Evolutionary conservation across 1,140 invertebrate genomes (phyloP), one percentile per base, ranked within the genome.

Genomic region (Neodiprion fabricii): DNA sequence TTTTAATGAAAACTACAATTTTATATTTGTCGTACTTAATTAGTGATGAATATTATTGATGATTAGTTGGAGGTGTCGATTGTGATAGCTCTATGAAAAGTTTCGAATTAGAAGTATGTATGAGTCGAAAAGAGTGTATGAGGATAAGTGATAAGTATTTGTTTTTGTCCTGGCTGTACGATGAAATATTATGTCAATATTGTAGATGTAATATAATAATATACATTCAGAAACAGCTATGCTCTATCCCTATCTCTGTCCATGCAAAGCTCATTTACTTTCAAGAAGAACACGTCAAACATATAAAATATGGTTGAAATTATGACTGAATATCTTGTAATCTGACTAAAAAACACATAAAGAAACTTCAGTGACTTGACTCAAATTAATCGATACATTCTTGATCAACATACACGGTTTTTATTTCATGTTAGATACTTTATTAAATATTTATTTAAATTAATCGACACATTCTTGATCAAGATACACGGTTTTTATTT

Each of bases 141-240:
- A 61, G 53, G 53, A 61, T 61, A 61, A 61, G 53, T 61, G 28
- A 40, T 61, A 61, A 61, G 53, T 61, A 61, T 61, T 61, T 61
- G 53, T 61, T 61, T 61, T 61, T 61, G 72, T 50, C 28, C 28
- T 21, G 21, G 23, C 17, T 67, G 12, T 61, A 67, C 67, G 72
- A 61, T 68, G 10, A 74, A 71, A 50, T 73, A 67, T 73, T 73
- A 68, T 71, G 61, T 74, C 68, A 72, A 71, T 70, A 70, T 74
- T 48, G 65, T 76, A 74, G 70, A 69, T 70, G 67, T 75, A 75
- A 72, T 75, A 69, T 75, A 75, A 69, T 75, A 75, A 75, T 70
- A 75, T 75, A 76, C 72, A 70, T 76, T 23, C 12, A 71, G n/a
- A 23, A 47, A 61, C 66, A 65, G n/a, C 53, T 65, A 10, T 53